A percentile compares a stretch with the other conserved stretches of the same genome.
Conservation (phyloP, 2,888 invertebrate genomes). For the Acanthosepion esculentum region DNA sequence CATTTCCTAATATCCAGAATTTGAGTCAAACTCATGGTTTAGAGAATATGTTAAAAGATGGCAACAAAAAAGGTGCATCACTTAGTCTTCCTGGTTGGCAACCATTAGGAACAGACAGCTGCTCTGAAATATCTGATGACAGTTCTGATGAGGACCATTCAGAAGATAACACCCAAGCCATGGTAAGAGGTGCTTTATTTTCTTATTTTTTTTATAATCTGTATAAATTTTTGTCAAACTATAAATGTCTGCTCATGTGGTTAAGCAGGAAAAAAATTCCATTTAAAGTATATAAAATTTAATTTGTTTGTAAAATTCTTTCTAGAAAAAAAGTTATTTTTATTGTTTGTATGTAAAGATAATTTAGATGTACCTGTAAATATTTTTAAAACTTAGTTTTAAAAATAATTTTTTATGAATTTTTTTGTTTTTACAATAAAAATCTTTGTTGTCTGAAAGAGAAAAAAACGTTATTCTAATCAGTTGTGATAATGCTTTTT, state of each 20-base stretch:
- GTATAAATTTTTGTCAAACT: background rate
- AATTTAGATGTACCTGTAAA: no score
- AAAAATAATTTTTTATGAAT: no score
- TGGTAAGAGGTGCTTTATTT: conserved; percentile 54
- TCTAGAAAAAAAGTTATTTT: background rate
- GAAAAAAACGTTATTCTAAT: no score
- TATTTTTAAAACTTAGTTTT: no score
- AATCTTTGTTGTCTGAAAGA: no score
- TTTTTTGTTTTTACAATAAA: no score
- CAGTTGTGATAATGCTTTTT: no score
- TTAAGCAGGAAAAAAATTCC: background rate
- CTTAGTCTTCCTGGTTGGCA: conserved; percentile 61
- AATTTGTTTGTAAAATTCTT: background rate
- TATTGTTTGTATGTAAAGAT: background rate
- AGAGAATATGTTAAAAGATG: conserved; percentile 64
- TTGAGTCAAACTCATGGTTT: conserved; percentile 72
- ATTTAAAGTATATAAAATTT: background rate
- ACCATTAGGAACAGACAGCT: conserved; percentile 53
- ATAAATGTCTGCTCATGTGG: background rate
- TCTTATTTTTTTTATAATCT: background rate
- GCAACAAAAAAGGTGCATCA: conserved; percentile 61
- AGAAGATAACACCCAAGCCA: conserved; percentile 57
- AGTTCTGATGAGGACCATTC: conserved; percentile 58
- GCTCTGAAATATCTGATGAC: conserved; percentile 54
- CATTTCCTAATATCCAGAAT: conserved; percentile 64